Evolutionary conservation across 2,888 invertebrate species (phyloP).

Genomic region (Rhagonycha fulva): DNA sequence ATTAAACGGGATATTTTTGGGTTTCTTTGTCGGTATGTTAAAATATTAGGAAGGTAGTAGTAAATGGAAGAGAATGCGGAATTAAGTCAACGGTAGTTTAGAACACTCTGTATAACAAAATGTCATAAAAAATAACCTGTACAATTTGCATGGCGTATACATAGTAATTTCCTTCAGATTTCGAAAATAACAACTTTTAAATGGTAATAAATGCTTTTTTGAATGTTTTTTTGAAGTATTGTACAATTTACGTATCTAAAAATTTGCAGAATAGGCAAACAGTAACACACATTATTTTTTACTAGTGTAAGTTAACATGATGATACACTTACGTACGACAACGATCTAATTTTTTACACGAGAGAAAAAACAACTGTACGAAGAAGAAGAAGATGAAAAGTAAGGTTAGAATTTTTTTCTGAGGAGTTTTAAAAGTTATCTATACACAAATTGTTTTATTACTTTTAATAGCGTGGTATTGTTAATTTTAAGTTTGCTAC

Average conservation of each 20-base stretch:
- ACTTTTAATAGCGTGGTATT: conserved; percentile 17
- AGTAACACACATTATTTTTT: conserved; percentile 35
- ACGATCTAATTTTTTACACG: conserved; percentile 50
- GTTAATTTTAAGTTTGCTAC: conserved; percentile 60
- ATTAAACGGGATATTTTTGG: conserved; percentile 2
- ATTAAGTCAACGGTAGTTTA: neutral
- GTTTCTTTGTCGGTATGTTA: neutral
- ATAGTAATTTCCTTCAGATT: conserved; percentile 33
- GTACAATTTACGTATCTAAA: conserved; percentile 57
- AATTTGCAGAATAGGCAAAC: conserved; percentile 38
- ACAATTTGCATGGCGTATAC: conserved; percentile 29
- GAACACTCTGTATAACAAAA: conserved; percentile 10
- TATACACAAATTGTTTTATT: neutral
- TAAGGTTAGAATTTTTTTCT: conserved; percentile 17
- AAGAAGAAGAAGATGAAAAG: conserved; percentile 30
- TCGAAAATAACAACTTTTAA: conserved; percentile 23
- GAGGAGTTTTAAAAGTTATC: neutral
- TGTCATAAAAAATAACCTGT: conserved; percentile 23
- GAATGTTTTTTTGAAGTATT: conserved; percentile 46
- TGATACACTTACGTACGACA: conserved; percentile 52
- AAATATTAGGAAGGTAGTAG: neutral
- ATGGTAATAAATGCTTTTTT: neutral
- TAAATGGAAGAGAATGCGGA: neutral
- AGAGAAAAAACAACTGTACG: conserved; percentile 44
- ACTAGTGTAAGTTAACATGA: conserved; percentile 35